Base-by-base conservation (phyloP, 2,888 invertebrate genomes). In the Drosophila mulleri region DNA sequence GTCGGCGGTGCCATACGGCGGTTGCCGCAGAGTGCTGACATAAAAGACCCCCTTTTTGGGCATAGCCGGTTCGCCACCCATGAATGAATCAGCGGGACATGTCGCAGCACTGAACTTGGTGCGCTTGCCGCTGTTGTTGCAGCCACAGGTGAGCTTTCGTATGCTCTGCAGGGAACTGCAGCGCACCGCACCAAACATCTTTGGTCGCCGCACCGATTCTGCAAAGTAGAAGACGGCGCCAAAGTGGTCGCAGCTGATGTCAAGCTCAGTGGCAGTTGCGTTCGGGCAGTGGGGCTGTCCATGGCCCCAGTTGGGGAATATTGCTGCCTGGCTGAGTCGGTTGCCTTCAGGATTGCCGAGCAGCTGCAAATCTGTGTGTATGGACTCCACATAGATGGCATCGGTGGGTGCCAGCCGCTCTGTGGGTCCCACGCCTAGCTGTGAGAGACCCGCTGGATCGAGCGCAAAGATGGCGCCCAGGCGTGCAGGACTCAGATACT, bases 251-350 rank as follows among this genome's bases (percentile, higher is more conserved):
- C 91, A 91, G 52, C 82, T 81, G 67, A 91, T 82, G 72, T 91
- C 90, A 50, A 91, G 83, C 67, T 91, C 91, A 18, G 89, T 82
- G 58, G 91, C 89, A 11, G 91, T 91, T 39, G 90, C 87, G 77
- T 91, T 79, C 35, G 82, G 89, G 67, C 93, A 93, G 50, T 93
- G 93, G 12, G 93, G 92, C 75, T 93, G 93, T 0, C 77, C 82
- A 23, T 68, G 82, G 29, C 93, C 93, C 80, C 91, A 92, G 79
- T 93, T 93, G n/a, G 89, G 91, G 47, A 90, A 93, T 69, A 93
- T 92, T 44, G 93, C 88, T 3, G 92, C 91, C 5, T 91, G 90
- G 16, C 93, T 93, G 1, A 92, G 72, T 20, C 73, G 66, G 23
- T 72, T 70, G 32, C 82, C 90, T 8, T 56, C 41, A 4, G 91